These are phyloP conservation scores for Sicus ferrugineus DNA, from an alignment of 2,888 invertebrate species.

Conservation along the genomic window DNA sequence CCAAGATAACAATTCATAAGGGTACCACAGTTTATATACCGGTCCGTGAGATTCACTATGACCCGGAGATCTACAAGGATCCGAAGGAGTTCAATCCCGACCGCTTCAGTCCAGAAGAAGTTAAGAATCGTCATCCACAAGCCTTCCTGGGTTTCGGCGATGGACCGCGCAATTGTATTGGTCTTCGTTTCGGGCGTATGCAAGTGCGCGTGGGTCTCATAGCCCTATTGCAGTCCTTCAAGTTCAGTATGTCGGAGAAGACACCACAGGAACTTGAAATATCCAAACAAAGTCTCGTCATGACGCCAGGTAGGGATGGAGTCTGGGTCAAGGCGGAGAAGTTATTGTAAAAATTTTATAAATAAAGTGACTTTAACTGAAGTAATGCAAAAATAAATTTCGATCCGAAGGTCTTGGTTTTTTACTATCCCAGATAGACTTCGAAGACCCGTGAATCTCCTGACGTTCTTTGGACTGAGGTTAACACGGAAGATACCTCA, in stretches of 20 bases:
- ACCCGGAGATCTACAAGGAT: constrained; percentile 63
- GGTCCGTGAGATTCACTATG: constrained; percentile 61
- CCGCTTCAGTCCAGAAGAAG: constrained; percentile 58
- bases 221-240: constrained; percentile 46
- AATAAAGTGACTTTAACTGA: too few species aligned
- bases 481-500: too few species aligned
- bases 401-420: too few species aligned
- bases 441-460: too few species aligned
- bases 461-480: too few species aligned
- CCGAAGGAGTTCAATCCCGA: constrained; percentile 65
- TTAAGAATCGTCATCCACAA: constrained; percentile 50
- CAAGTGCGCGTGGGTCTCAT: constrained; percentile 55
- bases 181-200: constrained; percentile 51
- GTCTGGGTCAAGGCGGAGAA: constrained; percentile 41
- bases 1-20: constrained; percentile 54
- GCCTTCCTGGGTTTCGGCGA: constrained; percentile 62
- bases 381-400: too few species aligned
- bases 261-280: constrained; percentile 43
- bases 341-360: too few species aligned
- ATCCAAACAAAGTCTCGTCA: constrained; percentile 30
- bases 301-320: constrained; percentile 40
- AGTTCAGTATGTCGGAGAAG: constrained; percentile 42
- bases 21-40: constrained; percentile 58
- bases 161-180: constrained; percentile 58
- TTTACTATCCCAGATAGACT: too few species aligned